A percentile compares a stretch with the other conserved stretches of the same genome.
phyloP scores from a whole-genome alignment of 2,113 vertebrate genomes.

The Vidua macroura region DNA sequence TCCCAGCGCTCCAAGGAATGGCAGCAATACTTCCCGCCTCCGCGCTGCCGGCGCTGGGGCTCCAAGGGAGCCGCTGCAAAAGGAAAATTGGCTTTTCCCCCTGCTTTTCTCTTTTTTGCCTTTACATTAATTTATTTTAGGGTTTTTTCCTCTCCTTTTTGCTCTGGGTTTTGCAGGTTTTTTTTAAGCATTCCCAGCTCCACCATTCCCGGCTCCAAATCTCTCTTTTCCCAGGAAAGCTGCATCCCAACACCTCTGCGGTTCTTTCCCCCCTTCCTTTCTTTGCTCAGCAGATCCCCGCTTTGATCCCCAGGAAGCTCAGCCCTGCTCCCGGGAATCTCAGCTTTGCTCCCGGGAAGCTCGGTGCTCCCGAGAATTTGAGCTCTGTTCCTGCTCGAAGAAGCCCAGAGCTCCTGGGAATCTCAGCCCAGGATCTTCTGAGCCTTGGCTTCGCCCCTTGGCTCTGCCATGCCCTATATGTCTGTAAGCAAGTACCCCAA shows the following conservation, averaged over 20 bases:
- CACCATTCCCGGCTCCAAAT: conserved; percentile 82
- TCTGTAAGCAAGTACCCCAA: background rate
- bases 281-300: background rate
- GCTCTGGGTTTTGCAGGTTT: background rate
- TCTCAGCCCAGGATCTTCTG: background rate
- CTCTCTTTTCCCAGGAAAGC: conserved; percentile 81
- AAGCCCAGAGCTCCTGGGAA: background rate
- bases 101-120: background rate
- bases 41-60: conserved; percentile 61
- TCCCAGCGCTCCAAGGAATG: conserved; percentile 93
- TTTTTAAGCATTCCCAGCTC: conserved; percentile 2
- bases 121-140: background rate
- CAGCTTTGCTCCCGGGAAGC: background rate
- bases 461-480: conserved; percentile 21
- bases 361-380: background rate
- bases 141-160: background rate
- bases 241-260: background rate
- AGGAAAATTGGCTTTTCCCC: conserved; percentile 67
- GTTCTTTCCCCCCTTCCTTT: conserved; percentile 55
- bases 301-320: background rate
- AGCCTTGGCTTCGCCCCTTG: conserved; percentile 76
- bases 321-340: background rate
- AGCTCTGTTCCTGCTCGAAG: background rate
- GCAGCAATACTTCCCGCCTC: conserved; percentile 85
- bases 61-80: conserved; percentile 53